Percentiles rank a stretch among this genome's conserved stretches.
Evolutionary conservation across 2,113 vertebrate species (phyloP).

Genomic region (Aldabrachelys gigantea): DNA sequence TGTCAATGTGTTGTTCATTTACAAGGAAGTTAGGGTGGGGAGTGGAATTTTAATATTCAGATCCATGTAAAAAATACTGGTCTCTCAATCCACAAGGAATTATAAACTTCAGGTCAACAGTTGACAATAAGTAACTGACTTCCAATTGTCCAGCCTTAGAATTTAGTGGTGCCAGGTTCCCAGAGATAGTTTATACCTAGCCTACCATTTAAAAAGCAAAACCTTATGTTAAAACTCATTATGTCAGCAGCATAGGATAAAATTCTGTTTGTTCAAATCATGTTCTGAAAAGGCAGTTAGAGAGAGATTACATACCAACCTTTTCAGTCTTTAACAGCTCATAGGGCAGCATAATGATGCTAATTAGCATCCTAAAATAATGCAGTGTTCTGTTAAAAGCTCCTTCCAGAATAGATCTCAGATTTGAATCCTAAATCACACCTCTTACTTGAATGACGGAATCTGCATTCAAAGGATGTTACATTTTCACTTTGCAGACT

Average conservation of each 20-base stretch:
- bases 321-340: background rate
- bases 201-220: background rate
- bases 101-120: background rate
- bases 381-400: background rate
- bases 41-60: background rate
- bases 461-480: background rate
- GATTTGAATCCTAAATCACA: background rate
- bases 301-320: background rate
- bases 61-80: background rate
- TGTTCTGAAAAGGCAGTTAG: background rate
- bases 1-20: background rate
- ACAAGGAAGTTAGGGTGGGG: background rate
- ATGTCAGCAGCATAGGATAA: background rate
- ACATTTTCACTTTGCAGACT: background rate
- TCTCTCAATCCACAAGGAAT: rapidly evolving
- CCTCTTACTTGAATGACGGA: background rate
- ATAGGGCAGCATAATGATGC: background rate
- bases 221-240: rapidly evolving
- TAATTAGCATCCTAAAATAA: background rate
- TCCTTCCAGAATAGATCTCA: background rate
- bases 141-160: background rate
- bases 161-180: background rate
- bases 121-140: background rate
- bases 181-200: background rate
- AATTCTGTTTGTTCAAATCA: background rate